phyloP scores from a whole-genome alignment of 2,888 invertebrate genomes.

The Orthosia gracilis region DNA sequence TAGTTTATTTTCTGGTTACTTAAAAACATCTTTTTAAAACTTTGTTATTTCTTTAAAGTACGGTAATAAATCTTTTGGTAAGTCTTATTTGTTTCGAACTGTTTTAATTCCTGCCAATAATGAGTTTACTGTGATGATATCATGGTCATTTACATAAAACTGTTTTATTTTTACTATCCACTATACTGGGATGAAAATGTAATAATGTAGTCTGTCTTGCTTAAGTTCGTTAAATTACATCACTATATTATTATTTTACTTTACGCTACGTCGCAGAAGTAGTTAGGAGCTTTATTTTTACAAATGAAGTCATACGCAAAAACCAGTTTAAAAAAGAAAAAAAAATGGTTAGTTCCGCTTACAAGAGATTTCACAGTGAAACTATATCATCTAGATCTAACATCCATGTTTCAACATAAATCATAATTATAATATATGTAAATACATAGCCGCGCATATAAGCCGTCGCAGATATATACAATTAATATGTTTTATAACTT shows the following conservation, averaged over 20 bases:
- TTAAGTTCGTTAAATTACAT: neutral
- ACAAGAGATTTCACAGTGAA: conserved; percentile 27
- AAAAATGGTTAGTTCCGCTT: conserved; percentile 4
- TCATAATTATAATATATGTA: conserved; percentile 43
- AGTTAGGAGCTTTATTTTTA: neutral
- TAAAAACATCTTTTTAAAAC: neutral
- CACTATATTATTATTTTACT: neutral
- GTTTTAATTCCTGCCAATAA: neutral
- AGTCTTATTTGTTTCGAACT: no score
- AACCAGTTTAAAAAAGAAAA: neutral
- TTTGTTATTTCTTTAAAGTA: neutral
- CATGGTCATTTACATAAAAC: neutral
- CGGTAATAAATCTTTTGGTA: neutral
- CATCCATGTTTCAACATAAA: conserved; percentile 41
- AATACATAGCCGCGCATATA: conserved; percentile 32
- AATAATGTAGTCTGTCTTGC: neutral
- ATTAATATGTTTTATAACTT: conserved; percentile 61
- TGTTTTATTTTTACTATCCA: no score
- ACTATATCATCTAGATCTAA: conserved; percentile 37
- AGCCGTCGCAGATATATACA: conserved; percentile 41
- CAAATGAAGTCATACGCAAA: neutral
- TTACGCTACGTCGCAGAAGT: neutral
- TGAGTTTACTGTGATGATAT: neutral
- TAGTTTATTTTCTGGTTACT: neutral
- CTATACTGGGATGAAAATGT: neutral